Base-by-base conservation (phyloP, 2,888 invertebrate genomes). In the Torymus aiolomorphi region DNA sequence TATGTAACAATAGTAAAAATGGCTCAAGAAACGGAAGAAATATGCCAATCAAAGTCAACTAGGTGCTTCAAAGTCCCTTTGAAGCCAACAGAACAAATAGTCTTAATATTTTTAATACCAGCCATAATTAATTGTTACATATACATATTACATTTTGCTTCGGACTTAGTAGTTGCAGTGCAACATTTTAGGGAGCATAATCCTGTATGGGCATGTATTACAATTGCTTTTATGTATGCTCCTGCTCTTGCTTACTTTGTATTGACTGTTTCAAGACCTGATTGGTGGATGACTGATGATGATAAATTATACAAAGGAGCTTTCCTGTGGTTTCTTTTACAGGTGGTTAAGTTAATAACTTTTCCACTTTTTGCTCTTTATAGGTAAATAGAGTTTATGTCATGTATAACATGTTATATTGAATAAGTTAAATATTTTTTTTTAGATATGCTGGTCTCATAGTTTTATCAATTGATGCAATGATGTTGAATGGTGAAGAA, bases 381-480 rank as follows among this genome's bases (percentile, higher is more conserved):
- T 78, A 89, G 89, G 88, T 89, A 85, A 80, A 57, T 20, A 49
- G 13, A 57, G 75, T 11, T 56, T 52, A 54, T 49, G 51, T 57
- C 51, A 49, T 13, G 12, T 54, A 18, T 59, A 42, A 63, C 18
- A 61, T 69, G 13, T 8, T 59, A 24, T n/a, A 42, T 54, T 16
- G 2, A 76, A 42, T 5, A 66, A 52, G 8, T 8, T 42, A 42
- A 42, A 42, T 42, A 42, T 8, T 42, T 5, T 42, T 31, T 42
- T 42, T 42, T 42, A 42, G 96, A 89, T 95, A 94, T 86, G 93
- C 94, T 67, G 93, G 93, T 86, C 93, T 94, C 83, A 93, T 96
- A 87, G 96, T 96, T 87, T 94, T 96, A 94, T 94, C 95, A 85
- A 91, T 95, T 63, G 96, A 96, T 88, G 94, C 94, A 13, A 92